Base-by-base conservation (phyloP, 1,140 invertebrate species). In the Drosophila funebris region DNA sequence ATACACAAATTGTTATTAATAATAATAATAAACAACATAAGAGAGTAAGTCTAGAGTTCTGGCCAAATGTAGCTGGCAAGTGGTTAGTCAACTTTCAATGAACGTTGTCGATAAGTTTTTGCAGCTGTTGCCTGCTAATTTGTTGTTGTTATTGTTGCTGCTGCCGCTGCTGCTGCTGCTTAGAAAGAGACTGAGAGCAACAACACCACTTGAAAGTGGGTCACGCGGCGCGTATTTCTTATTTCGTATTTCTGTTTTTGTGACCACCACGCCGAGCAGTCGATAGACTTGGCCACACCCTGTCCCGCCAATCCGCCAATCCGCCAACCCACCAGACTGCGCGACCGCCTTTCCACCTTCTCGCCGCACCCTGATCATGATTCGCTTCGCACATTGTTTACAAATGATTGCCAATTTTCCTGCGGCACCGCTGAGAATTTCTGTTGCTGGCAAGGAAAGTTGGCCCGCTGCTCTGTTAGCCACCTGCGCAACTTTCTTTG, bases 11-110 rank as follows among this genome's bases (percentile, higher is more conserved):
- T 75, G 50, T 78, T 73, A 68, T 52, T 29, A 27, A 14, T 50
- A 13, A 16, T 8, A 50, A 31, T 50, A 29, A 50, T 3, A 46
- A 24, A 46, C n/a, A 46, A 18, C 11, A 46, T n/a, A n/a, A 44
- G 43, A 44, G 16, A 20, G 18, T n/a, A 44, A 7, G 18, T 31
- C 13, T 50, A 67, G 39, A 33, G 43, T 73, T 73, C 56, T 68
- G 56, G 41, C 37, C 56, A 22, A n/a, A 66, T 64, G 48, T 64
- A 75, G 87, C 82, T 81, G 78, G 84, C 83, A 83, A 88, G 83
- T 89, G 78, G 83, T 79, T 88, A 63, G 69, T 80, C 83, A 88
- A 88, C 83, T 88, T 83, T 88, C 83, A 88, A 83, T 88, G 78
- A 44, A 14, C 29, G 20, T 14, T 57, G 73, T 52, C 60, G 68